Percentiles rank a stretch among this genome's conserved stretches.
Evolutionary conservation across 1,140 invertebrate genomes (phyloP).

Genomic region (Lasioglossum baleicum): DNA sequence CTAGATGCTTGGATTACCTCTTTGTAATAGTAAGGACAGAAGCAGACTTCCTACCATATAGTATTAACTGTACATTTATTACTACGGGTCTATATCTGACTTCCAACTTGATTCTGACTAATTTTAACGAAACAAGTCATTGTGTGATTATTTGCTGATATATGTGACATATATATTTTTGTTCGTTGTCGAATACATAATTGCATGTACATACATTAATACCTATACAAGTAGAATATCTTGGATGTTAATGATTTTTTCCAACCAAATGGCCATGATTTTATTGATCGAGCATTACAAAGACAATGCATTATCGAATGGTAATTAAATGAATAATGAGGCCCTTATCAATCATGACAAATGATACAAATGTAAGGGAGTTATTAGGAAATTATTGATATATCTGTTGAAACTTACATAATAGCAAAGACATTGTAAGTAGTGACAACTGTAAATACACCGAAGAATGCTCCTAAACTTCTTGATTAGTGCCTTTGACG

Average conservation of each 20-base stretch:
- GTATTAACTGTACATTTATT: slow-evolving; percentile 43
- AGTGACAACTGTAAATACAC: slow-evolving; percentile 53
- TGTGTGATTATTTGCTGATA: slow-evolving; percentile 7
- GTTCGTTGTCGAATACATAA: neutral
- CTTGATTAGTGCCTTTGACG: slow-evolving; percentile 53
- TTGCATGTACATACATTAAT: neutral
- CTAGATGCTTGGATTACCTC: slow-evolving; percentile 67
- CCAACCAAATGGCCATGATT: neutral
- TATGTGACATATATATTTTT: neutral
- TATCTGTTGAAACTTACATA: slow-evolving; percentile 67
- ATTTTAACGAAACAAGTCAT: slow-evolving; percentile 40
- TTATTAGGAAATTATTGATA: slow-evolving; percentile 27
- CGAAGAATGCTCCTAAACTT: slow-evolving; percentile 65
- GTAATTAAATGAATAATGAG: slow-evolving; percentile 12
- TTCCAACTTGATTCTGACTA: slow-evolving; percentile 27
- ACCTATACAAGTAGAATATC: neutral
- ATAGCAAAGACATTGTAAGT: slow-evolving; percentile 58
- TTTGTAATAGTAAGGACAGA: slow-evolving; percentile 47
- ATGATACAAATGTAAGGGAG: slow-evolving; percentile 18
- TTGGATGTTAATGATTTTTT: neutral
- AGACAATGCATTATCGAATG: slow-evolving; percentile 2
- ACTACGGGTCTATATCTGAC: slow-evolving; percentile 12
- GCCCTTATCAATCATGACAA: slow-evolving; percentile 22
- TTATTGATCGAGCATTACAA: slow-evolving; percentile 2
- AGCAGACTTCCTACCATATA: slow-evolving; percentile 48